These are phyloP conservation scores for Progne subis DNA, from an alignment of 2,113 vertebrate species.

Conservation along the genomic window DNA sequence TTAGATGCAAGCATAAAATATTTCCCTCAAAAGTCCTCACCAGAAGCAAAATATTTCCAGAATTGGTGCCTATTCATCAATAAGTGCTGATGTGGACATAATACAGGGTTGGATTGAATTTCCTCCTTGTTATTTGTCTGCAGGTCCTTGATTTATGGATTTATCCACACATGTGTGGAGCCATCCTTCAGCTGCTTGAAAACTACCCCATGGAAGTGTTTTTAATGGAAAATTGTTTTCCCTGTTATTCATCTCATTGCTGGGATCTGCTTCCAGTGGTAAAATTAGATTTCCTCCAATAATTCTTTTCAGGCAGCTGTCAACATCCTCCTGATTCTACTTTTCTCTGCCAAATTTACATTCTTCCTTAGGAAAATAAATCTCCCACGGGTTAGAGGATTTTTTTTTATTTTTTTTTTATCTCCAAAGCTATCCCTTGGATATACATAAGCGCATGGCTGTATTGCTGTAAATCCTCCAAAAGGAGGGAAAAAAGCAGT, in stretches of 20 bases:
- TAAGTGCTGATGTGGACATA: background rate
- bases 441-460: background rate
- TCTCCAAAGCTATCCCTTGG: background rate
- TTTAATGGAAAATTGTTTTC: conserved; percentile 6
- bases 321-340: background rate
- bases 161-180: background rate
- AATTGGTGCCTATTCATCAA: background rate
- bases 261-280: conserved; percentile 4
- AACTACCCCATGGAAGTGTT: background rate
- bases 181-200: background rate
- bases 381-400: background rate
- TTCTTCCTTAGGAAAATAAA: conserved; percentile 27
- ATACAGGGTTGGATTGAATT: background rate
- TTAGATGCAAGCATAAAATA: background rate
- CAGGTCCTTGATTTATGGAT: background rate
- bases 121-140: background rate
- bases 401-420: background rate
- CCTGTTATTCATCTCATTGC: background rate
- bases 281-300: conserved; percentile 10
- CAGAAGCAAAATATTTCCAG: background rate
- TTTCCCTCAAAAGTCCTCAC: background rate
- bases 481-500: background rate
- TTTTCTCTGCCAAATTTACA: background rate
- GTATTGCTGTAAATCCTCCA: background rate
- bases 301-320: conserved; percentile 8